A percentile compares a stretch with the other conserved stretches of the same genome.
These are phyloP conservation scores for Drosophila rufa DNA, from an alignment of 1,140 invertebrate genomes.

Conservation along the genomic window DNA sequence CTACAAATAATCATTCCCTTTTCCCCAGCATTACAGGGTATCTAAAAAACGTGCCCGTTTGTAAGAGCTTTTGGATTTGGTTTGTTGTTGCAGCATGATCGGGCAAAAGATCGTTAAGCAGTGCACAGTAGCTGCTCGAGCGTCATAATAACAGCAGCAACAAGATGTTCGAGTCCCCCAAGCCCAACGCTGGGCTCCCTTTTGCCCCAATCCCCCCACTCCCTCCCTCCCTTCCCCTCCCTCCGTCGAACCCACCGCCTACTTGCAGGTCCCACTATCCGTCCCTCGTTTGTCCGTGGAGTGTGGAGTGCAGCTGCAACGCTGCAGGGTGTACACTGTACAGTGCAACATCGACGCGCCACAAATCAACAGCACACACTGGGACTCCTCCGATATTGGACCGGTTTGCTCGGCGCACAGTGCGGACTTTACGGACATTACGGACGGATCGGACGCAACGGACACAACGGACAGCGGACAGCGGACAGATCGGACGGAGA, in stretches of 20 bases:
- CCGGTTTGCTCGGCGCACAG: constrained; percentile 49
- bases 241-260: constrained; percentile 31
- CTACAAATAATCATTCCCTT: neutral
- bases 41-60: constrained; percentile 68
- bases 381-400: constrained; percentile 47
- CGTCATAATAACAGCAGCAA: constrained; percentile 83
- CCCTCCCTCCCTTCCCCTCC: neutral
- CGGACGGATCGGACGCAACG: constrained; percentile 24
- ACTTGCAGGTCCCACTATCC: constrained; percentile 37
- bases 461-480: constrained; percentile 28
- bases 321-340: constrained; percentile 77
- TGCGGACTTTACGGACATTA: constrained; percentile 13
- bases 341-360: constrained; percentile 62
- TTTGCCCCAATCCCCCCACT: neutral
- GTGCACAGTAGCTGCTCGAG: constrained; percentile 81
- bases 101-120: constrained; percentile 81
- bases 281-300: constrained; percentile 29
- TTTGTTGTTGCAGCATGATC: constrained; percentile 75
- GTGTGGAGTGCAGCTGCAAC: constrained; percentile 74
- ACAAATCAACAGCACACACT: constrained; percentile 65
- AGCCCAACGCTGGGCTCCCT: neutral
- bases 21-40: constrained; percentile 1
- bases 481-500: constrained; percentile 2
- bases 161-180: constrained; percentile 65
- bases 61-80: constrained; percentile 76